These are phyloP conservation scores for Trochalopteron elliotii DNA, from an alignment of 2,113 vertebrate species.

Conservation along the genomic window DNA sequence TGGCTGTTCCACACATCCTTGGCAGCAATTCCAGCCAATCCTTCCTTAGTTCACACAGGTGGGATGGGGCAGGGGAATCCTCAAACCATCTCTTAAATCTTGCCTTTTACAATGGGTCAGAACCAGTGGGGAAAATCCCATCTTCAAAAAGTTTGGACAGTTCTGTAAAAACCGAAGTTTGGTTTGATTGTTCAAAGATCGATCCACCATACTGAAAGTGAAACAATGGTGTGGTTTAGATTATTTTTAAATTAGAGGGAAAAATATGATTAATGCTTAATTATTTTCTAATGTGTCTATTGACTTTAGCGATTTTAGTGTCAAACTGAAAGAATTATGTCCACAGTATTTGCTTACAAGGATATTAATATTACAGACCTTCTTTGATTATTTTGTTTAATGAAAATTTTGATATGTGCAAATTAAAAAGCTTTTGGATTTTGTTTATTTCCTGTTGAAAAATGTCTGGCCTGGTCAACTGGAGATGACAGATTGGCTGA, in stretches of 20 bases:
- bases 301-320: not conserved
- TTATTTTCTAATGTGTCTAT: not conserved
- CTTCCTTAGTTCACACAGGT: not conserved
- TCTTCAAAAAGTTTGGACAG: not conserved
- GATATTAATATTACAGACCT: not conserved
- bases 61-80: not conserved
- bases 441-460: not conserved
- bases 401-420: not conserved
- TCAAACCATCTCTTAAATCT: not conserved
- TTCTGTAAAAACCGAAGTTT: not conserved
- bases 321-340: not conserved
- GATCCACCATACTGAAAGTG: not conserved
- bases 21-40: conserved; percentile 45
- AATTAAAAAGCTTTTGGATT: not conserved
- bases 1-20: conserved; percentile 41
- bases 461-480: not conserved
- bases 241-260: not conserved
- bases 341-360: not conserved
- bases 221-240: not conserved
- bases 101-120: not conserved
- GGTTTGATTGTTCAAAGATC: not conserved
- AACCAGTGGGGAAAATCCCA: not conserved
- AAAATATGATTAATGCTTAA: not conserved
- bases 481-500: not conserved
- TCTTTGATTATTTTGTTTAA: conserved; percentile 5